Base-by-base conservation (phyloP, 2,888 invertebrate genomes). In the Drosophila pegasa region DNA sequence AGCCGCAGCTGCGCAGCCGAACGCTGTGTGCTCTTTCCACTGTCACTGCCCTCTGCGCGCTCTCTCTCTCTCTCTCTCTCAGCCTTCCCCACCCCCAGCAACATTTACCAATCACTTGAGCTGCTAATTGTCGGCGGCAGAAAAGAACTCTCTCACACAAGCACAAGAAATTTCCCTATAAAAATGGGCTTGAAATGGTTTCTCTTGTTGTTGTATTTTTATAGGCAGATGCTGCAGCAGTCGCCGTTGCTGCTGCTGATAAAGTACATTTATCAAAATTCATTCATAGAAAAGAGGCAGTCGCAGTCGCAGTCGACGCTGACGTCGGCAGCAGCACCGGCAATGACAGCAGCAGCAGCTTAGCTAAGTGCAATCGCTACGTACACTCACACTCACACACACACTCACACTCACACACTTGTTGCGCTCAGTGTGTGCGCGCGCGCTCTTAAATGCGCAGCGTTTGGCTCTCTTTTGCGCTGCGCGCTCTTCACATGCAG, bases 191-290 rank as follows among this genome's bases (percentile, higher is more conserved):
- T 38, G 58, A 75, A 71, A 40, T 70, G 63, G 41, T 54, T 58
- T 59, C 16, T 61, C 14, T 67, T 58, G 31, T 66, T 66, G 35
- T 50, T 63, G 66, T 38, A 20, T 70, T 58, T 72, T 52, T 60
- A 61, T 56, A 55, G 58, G 62, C 68, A 61, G 58, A 66, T 71
- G 61, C 70, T 72, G 70, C 66, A 69, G 40, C 54, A 38, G n/a
- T 61, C 52, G 57, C 54, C 41, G n/a, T 61, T 54, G 57, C 41
- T 45, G 50, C 47, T 45, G 66, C 84, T 89, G 86, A 87, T 87
- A 87, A 85, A 89, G 77, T 62, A 71, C 55, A 80, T 87, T 89
- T 89, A 86, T 86, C 88, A 86, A 87, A 78, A 89, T 89, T 87
- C 85, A 86, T 86, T 86, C 85, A 86, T 87, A 68, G 89, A 88